These are phyloP conservation scores for Phyllotis vaccarum DNA, from an alignment of 2,797 vertebrate genomes.

Conservation along the genomic window DNA sequence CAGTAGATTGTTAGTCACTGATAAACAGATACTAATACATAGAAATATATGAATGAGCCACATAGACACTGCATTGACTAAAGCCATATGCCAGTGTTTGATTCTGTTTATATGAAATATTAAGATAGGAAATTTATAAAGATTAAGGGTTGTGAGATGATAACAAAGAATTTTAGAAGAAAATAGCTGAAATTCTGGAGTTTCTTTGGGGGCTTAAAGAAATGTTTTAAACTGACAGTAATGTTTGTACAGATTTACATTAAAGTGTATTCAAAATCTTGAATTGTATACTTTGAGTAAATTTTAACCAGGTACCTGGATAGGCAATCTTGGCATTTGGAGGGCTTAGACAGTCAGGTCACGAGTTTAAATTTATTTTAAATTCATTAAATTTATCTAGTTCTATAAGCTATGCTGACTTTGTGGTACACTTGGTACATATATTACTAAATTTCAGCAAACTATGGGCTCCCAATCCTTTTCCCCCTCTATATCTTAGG, in stretches of 20 bases:
- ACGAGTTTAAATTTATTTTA: not conserved
- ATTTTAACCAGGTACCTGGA: not conserved
- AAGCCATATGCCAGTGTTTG: not conserved
- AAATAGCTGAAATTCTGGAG: not conserved
- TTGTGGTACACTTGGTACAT: not conserved
- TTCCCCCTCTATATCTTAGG: not conserved
- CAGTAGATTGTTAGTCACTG: not conserved
- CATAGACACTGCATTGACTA: not conserved
- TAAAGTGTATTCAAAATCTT: not conserved
- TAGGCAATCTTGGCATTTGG: not conserved
- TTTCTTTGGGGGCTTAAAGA: conserved; percentile 5
- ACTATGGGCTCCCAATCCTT: not conserved
- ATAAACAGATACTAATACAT: not conserved
- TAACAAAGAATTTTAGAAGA: not conserved
- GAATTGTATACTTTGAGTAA: not conserved
- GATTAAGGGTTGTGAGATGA: not conserved
- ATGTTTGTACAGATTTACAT: not conserved
- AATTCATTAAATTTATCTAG: not conserved
- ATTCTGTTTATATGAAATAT: conserved; percentile 14
- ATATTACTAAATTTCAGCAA: not conserved
- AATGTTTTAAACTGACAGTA: conserved; percentile 19
- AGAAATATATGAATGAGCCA: not conserved
- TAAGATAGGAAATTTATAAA: not conserved
- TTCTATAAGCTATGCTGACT: not conserved
- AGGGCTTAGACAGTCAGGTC: too few relatives aligned